These are phyloP conservation scores for Ormyrus labotus DNA, from an alignment of 2,888 invertebrate species.

Conservation along the genomic window DNA sequence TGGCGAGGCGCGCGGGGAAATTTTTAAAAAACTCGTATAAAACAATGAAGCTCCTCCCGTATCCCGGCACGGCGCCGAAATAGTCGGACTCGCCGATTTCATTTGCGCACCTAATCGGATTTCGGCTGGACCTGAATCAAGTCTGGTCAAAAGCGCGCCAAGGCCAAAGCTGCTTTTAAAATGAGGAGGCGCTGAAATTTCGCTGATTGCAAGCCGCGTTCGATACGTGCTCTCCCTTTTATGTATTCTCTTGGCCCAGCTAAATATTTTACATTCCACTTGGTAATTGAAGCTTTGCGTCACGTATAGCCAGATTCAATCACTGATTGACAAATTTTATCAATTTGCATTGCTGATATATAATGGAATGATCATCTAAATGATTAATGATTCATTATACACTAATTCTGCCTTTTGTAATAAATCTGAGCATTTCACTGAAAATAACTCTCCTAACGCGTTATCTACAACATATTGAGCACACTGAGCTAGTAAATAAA, in stretches of 20 bases:
- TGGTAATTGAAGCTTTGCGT: background rate
- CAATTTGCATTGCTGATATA: too few species aligned
- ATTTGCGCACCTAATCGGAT: conserved; percentile 35
- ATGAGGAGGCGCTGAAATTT: conserved; percentile 24
- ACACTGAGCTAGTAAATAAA: too few species aligned
- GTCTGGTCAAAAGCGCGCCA: conserved; percentile 8
- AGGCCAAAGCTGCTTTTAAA: background rate
- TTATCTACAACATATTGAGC: too few species aligned
- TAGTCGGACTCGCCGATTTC: conserved; percentile 31
- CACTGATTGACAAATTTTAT: conserved; percentile 6
- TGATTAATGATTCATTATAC: too few species aligned
- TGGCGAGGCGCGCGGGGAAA: conserved; percentile 25
- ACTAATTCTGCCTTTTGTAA: too few species aligned
- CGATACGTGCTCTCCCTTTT: too few species aligned
- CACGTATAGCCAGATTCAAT: background rate
- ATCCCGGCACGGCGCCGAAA: background rate
- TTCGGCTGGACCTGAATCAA: conserved; percentile 6
- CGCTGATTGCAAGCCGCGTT: conserved; percentile 4
- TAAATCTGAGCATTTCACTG: too few species aligned
- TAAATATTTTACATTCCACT: background rate
- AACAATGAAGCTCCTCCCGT: conserved; percentile 6
- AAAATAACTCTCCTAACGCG: too few species aligned
- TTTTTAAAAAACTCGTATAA: conserved; percentile 40
- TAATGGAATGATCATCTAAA: too few species aligned
- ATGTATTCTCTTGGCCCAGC: background rate